Percentiles rank a stretch among this genome's conserved stretches.
Conservation (phyloP, 2,797 vertebrate species). For the Amblyopsis hoosieri region DNA sequence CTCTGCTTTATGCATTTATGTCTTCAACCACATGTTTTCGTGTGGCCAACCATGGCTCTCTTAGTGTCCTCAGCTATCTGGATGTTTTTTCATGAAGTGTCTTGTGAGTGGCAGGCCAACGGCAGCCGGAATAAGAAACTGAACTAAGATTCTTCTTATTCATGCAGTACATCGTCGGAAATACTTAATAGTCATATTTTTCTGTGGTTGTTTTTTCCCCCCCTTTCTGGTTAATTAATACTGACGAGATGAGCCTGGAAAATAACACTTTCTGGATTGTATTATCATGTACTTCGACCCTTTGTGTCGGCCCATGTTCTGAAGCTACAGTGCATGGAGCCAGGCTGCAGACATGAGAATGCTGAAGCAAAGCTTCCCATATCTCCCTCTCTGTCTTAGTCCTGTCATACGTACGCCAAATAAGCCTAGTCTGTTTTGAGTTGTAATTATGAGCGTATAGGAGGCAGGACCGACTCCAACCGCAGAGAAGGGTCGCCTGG, state of each 20-base stretch:
- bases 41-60: conserved; percentile 53
- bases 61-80: conserved; percentile 54
- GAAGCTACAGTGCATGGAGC: conserved; percentile 56
- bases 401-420: conserved; percentile 68
- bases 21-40: conserved; percentile 61
- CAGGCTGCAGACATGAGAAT: conserved; percentile 48
- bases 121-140: conserved; percentile 54
- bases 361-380: conserved; percentile 64
- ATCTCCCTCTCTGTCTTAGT: conserved; percentile 39
- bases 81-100: conserved; percentile 45
- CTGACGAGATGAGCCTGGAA: conserved; percentile 71
- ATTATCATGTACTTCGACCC: conserved; percentile 69
- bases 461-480: conserved; percentile 53
- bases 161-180: conserved; percentile 64
- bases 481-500: conserved; percentile 53
- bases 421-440: conserved; percentile 65
- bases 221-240: conserved; percentile 27
- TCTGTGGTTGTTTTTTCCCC: conserved; percentile 27
- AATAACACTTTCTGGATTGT: conserved; percentile 68
- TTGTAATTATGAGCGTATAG: conserved; percentile 63
- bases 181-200: conserved; percentile 59
- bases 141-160: conserved; percentile 60
- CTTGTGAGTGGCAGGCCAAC: conserved; percentile 59
- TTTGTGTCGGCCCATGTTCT: conserved; percentile 59
- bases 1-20: conserved; percentile 46